Conservation (phyloP, 2,797 vertebrate species). For the Gouania willdenowi region DNA sequence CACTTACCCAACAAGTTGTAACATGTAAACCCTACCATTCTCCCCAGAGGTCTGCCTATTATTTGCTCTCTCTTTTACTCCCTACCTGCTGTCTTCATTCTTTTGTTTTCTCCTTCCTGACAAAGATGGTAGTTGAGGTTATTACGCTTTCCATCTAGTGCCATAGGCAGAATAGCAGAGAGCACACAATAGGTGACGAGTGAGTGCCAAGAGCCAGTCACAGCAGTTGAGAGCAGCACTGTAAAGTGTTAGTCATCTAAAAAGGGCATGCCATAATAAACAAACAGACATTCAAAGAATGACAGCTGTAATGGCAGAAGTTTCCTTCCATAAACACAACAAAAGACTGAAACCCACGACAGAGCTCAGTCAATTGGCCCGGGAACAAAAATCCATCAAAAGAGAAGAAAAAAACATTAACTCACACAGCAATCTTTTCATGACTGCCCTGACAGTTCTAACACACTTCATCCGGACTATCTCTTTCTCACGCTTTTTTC, state of each 20-base stretch:
- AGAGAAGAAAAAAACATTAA: not conserved
- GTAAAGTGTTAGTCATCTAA: slow-evolving; percentile 31
- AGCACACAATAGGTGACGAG: slow-evolving; percentile 17
- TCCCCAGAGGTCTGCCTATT: slow-evolving; percentile 23
- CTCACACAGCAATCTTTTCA: slow-evolving; percentile 1
- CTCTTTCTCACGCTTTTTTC: slow-evolving; percentile 1
- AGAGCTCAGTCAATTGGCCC: not conserved
- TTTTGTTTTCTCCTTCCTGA: slow-evolving; percentile 6
- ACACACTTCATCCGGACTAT: not conserved
- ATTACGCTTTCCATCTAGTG: slow-evolving; percentile 26
- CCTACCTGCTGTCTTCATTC: slow-evolving; percentile 8
- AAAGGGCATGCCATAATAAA: slow-evolving; percentile 25
- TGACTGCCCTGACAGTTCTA: not conserved
- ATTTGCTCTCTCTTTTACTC: slow-evolving; percentile 40
- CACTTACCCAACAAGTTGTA: slow-evolving; percentile 68
- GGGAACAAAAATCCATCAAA: not conserved
- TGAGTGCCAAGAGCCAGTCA: slow-evolving; percentile 14
- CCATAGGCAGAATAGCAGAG: slow-evolving; percentile 39
- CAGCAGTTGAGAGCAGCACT: slow-evolving; percentile 23
- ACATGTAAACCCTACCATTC: slow-evolving; percentile 54
- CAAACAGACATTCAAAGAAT: slow-evolving; percentile 35
- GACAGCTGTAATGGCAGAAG: slow-evolving; percentile 40
- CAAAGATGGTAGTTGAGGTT: slow-evolving; percentile 46
- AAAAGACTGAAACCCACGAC: not conserved
- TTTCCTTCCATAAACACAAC: slow-evolving; percentile 16